Evolutionary conservation across 2,888 invertebrate species (phyloP).

Genomic region (Ypsolopha sequella): DNA sequence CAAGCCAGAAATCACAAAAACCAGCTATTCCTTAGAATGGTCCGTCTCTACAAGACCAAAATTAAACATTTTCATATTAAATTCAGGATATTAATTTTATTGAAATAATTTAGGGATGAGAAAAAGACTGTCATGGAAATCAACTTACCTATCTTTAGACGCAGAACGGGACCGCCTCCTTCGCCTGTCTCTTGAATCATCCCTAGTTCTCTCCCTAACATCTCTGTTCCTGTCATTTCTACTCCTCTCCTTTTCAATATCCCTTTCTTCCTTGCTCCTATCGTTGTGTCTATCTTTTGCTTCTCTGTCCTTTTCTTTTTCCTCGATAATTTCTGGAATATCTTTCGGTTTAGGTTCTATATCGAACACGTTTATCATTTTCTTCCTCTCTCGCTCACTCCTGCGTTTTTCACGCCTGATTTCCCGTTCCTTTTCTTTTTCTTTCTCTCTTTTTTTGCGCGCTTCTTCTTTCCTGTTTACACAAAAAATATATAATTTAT

Average conservation of each 20-base stretch:
- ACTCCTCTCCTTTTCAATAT: slow-evolving; percentile 5
- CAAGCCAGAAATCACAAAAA: too few species aligned
- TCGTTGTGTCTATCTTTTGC: neutral
- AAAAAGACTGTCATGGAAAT: neutral
- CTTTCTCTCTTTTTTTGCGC: neutral
- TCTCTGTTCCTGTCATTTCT: slow-evolving; percentile 6
- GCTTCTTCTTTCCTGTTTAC: slow-evolving; percentile 15
- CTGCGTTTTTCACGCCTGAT: neutral
- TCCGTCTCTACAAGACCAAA: too few species aligned
- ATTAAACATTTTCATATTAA: too few species aligned
- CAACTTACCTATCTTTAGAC: slow-evolving; percentile 21
- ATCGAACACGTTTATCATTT: neutral
- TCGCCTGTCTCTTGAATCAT: slow-evolving; percentile 2
- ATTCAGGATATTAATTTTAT: too few species aligned
- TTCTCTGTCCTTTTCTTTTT: neutral
- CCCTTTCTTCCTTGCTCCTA: slow-evolving; percentile 4
- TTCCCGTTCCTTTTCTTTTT: slow-evolving; percentile 1
- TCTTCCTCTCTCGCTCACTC: neutral
- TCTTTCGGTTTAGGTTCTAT: neutral
- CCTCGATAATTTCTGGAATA: too few species aligned
- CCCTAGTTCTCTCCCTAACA: slow-evolving; percentile 6
- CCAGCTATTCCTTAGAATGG: too few species aligned
- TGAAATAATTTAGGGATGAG: too few species aligned
- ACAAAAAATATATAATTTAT: neutral
- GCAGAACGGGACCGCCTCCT: slow-evolving; percentile 31